These are phyloP conservation scores for Regulus satrapa DNA, from an alignment of 2,113 vertebrate species.

Conservation along the genomic window DNA sequence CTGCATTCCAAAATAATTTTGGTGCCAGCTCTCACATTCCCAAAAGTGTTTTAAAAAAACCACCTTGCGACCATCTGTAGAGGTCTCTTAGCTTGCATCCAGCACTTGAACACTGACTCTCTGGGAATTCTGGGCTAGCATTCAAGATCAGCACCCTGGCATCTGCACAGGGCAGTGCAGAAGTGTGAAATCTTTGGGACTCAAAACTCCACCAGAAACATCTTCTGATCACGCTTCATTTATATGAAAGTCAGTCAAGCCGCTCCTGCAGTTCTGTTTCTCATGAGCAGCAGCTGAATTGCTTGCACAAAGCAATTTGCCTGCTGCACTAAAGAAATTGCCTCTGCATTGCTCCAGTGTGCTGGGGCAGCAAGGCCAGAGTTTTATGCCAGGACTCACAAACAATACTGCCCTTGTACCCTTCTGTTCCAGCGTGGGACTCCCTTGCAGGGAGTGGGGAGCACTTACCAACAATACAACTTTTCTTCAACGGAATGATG, in stretches of 20 bases:
- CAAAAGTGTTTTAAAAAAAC: constrained; percentile 20
- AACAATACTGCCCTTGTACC: not conserved
- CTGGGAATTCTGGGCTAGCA: not conserved
- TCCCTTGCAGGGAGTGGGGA: not conserved
- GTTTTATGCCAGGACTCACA: not conserved
- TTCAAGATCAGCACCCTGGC: not conserved
- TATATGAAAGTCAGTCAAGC: not conserved
- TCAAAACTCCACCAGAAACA: not conserved
- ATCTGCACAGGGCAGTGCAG: not conserved
- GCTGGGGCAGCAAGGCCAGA: not conserved
- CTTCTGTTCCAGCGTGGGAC: not conserved
- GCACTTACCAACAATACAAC: not conserved
- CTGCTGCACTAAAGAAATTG: not conserved
- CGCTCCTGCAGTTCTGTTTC: not conserved
- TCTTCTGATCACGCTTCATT: not conserved
- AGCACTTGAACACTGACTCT: not conserved
- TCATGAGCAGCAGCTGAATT: not conserved
- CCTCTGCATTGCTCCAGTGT: not conserved
- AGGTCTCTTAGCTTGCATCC: not conserved
- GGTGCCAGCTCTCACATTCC: constrained; percentile 33
- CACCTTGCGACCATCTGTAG: constrained; percentile 49
- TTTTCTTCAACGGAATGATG: not conserved
- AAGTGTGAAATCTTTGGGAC: constrained; percentile 5
- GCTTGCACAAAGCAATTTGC: not conserved
- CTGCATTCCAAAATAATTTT: constrained; percentile 26